A percentile compares a stretch with the other conserved stretches of the same genome.
Evolutionary conservation across 1,140 invertebrate genomes (phyloP).

Genomic region (Tribolium castaneum): DNA sequence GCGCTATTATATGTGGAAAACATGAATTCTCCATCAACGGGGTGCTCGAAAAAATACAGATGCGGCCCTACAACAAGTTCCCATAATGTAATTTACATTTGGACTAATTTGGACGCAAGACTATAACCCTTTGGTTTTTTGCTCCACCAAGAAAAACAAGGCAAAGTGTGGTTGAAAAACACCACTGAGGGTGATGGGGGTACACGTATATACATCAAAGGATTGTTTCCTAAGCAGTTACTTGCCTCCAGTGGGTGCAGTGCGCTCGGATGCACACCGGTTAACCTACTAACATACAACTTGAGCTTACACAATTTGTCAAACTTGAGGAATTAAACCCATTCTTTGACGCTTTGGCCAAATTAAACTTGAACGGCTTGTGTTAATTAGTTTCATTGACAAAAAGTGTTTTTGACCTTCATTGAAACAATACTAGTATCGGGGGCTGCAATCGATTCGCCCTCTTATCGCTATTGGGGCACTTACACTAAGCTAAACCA

Average conservation of each 20-base stretch:
- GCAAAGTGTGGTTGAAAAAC: not conserved
- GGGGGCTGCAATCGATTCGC: constrained; percentile 4
- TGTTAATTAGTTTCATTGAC: too few relatives aligned
- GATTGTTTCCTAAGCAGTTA: not conserved
- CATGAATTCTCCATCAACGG: constrained; percentile 43
- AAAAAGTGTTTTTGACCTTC: not conserved
- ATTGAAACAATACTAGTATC: not conserved
- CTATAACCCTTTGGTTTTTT: not conserved
- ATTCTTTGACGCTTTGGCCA: not conserved
- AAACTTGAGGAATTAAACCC: not conserved
- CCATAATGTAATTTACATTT: constrained; percentile 40
- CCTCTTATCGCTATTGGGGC: constrained; percentile 45
- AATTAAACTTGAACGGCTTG: too few relatives aligned
- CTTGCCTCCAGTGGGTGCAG: not conserved
- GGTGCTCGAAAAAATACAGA: constrained; percentile 39
- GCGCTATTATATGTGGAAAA: constrained; percentile 42
- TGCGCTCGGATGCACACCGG: not conserved
- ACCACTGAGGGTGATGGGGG: not conserved
- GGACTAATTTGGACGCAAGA: constrained; percentile 20
- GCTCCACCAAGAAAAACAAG: not conserved
- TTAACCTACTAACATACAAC: constrained; percentile 16
- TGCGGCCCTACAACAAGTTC: constrained; percentile 16
- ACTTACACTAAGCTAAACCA: constrained; percentile 46
- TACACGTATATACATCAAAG: constrained; percentile 3
- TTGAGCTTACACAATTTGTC: constrained; percentile 8